These are phyloP conservation scores for Tribolium freemani DNA, from an alignment of 2,888 invertebrate species.

Conservation along the genomic window DNA sequence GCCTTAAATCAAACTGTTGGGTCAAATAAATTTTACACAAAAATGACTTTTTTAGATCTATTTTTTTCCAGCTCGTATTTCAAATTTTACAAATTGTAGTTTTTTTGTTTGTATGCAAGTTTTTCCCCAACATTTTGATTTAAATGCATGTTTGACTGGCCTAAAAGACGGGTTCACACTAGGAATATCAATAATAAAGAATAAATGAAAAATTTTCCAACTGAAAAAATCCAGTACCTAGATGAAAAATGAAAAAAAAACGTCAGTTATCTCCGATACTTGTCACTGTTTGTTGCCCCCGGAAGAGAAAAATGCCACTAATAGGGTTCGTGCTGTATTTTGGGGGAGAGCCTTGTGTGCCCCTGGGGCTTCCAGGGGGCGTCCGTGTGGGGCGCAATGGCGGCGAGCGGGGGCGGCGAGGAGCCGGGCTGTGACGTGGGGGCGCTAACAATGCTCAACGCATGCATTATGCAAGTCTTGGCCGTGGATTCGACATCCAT, in stretches of 20 bases:
- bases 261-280: not conserved
- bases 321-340: conserved; percentile 64
- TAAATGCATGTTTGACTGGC: too few relatives aligned
- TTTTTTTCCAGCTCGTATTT: too few relatives aligned
- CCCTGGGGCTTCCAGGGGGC: conserved; percentile 65
- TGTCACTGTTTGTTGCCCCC: not conserved
- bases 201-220: not conserved
- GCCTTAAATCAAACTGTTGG: too few relatives aligned
- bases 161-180: not conserved
- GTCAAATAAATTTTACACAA: too few relatives aligned
- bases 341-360: conserved; percentile 63
- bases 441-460: conserved; percentile 71
- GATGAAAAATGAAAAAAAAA: not conserved
- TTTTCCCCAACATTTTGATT: too few relatives aligned
- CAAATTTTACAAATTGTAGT: too few relatives aligned
- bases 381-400: conserved; percentile 63
- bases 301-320: conserved; percentile 50
- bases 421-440: conserved; percentile 60
- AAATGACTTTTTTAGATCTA: too few relatives aligned
- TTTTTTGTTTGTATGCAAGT: too few relatives aligned
- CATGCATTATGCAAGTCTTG: conserved; percentile 71
- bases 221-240: not conserved
- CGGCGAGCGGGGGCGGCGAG: conserved; percentile 64
- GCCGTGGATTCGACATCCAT: conserved; percentile 69
- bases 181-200: conserved; percentile 5